phyloP scores from a whole-genome alignment of 2,888 invertebrate species.

The Achlya flavicornis region DNA sequence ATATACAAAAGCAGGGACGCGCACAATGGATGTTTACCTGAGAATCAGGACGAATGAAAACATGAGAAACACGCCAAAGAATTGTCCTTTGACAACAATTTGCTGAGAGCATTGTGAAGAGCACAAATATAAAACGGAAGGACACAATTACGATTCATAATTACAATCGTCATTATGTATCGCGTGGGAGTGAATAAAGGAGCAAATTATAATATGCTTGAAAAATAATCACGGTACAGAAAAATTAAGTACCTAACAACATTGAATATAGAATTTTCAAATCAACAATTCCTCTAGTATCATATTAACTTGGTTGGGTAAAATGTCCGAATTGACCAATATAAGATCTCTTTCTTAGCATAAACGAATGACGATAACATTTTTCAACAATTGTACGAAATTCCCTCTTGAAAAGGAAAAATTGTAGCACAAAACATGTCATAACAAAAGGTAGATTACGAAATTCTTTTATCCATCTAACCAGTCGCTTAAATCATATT shows the following conservation, averaged over 20 bases:
- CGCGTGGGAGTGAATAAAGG: not conserved
- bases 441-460: constrained; percentile 4
- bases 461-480: constrained; percentile 7
- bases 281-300: not conserved
- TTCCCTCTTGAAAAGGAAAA: not conserved
- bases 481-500: constrained; percentile 3
- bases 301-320: no score
- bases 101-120: not conserved
- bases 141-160: constrained; percentile 4
- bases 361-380: not conserved
- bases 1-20: not conserved
- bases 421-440: not conserved
- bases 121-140: constrained; percentile 3
- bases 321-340: not conserved
- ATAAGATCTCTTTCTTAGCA: not conserved
- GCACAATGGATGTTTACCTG: constrained; percentile 3
- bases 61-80: constrained; percentile 9
- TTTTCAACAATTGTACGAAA: not conserved
- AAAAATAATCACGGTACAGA: not conserved
- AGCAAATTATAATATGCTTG: not conserved
- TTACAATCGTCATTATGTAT: constrained; percentile 5
- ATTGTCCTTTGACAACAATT: constrained; percentile 12
- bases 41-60: constrained; percentile 8
- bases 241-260: not conserved
- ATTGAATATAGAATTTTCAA: not conserved